Conservation (phyloP, 2,797 vertebrate species). For the Argentina silus region DNA sequence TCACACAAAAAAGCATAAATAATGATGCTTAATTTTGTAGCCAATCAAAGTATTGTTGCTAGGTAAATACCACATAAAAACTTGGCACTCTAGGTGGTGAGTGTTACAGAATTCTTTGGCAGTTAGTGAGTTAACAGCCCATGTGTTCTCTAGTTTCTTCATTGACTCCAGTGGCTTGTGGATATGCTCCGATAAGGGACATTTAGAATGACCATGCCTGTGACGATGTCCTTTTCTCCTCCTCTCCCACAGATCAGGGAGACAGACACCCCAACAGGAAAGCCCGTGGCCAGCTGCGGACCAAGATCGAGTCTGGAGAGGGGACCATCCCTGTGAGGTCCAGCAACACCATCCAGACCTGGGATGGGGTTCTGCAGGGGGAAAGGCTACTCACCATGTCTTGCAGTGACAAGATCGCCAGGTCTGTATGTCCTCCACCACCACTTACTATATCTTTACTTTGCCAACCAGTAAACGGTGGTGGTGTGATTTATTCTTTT, state of each 20-base stretch:
- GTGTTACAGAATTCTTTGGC: too few species aligned
- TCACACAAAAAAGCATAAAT: too few species aligned
- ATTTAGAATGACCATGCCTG: too few species aligned
- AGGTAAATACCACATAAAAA: too few species aligned
- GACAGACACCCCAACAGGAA: slow-evolving; percentile 92
- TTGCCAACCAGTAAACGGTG: too few species aligned
- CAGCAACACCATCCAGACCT: slow-evolving; percentile 88
- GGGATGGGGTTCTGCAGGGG: slow-evolving; percentile 93
- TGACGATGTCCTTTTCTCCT: not conserved
- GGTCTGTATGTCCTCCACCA: slow-evolving; percentile 67
- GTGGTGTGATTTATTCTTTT: too few species aligned
- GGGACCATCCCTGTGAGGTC: slow-evolving; percentile 92
- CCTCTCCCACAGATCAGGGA: slow-evolving; percentile 80
- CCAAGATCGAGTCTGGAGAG: slow-evolving; percentile 94
- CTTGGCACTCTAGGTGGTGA: too few species aligned
- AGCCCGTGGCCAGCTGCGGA: slow-evolving; percentile 90
- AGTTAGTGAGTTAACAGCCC: too few species aligned
- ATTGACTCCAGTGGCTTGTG: not conserved
- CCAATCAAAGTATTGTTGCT: too few species aligned
- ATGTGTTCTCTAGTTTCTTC: not conserved
- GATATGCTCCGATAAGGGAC: not conserved
- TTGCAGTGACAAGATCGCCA: slow-evolving; percentile 96
- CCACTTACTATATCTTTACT: too few species aligned
- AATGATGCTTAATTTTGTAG: too few species aligned
- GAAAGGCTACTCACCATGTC: slow-evolving; percentile 95